Evolutionary conservation across 2,888 invertebrate species (phyloP).

Genomic region (Plagodis pulveraria): DNA sequence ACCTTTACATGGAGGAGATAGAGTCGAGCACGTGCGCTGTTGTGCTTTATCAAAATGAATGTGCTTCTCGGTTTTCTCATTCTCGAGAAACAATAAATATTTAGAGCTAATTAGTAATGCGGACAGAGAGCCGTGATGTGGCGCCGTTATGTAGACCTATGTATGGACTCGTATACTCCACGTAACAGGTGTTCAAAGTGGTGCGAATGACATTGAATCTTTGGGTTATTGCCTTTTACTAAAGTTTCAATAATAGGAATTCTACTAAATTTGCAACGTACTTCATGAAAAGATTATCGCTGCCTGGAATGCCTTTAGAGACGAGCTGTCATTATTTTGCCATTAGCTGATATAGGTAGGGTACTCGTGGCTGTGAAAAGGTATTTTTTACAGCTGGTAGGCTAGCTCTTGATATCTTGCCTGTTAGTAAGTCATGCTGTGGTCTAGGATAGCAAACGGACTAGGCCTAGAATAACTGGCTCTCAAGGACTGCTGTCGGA

Average conservation of each 20-base stretch:
- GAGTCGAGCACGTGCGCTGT: constrained; percentile 74
- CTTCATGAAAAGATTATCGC: too few relatives aligned
- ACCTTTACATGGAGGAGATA: constrained; percentile 66
- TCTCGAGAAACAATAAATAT: constrained; percentile 51
- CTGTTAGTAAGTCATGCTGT: too few relatives aligned
- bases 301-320: too few relatives aligned
- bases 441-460: too few relatives aligned
- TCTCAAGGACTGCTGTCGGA: too few relatives aligned
- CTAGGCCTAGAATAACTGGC: too few relatives aligned
- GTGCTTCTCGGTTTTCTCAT: constrained; percentile 51
- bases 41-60: constrained; percentile 59
- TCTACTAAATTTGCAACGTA: too few relatives aligned
- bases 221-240: constrained; percentile 37
- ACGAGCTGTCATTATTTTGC: not conserved
- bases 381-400: too few relatives aligned
- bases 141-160: constrained; percentile 3
- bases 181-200: constrained; percentile 73
- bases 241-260: too few relatives aligned
- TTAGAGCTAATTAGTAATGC: constrained; percentile 42
- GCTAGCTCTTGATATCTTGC: too few relatives aligned
- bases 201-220: constrained; percentile 58
- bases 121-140: constrained; percentile 29
- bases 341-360: not conserved
- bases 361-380: too few relatives aligned
- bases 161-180: constrained; percentile 39